Evolutionary conservation across 2,113 vertebrate species (phyloP), one percentile per base, ranked within the genome.

Genomic region (Onychostruthus taczanowskii): DNA sequence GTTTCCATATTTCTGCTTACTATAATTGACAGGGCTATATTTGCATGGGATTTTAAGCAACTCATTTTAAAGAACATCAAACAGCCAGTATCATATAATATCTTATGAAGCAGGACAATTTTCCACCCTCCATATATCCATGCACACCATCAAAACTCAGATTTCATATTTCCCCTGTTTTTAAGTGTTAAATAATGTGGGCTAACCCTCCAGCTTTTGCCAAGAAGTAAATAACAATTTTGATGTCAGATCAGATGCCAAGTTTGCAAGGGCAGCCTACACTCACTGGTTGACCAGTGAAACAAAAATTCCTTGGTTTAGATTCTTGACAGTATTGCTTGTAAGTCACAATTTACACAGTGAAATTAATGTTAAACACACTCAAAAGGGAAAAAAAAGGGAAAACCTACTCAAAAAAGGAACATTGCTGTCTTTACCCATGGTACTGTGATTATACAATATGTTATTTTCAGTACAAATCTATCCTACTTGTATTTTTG

Each of bases 381-480:
- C 19, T 85, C 28, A 41, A 84, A 77, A 81, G 12, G 20, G 24
- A 1, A 23, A 30, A 49, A 35, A 68, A 30, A 33, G 10, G 13
- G 35, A 46, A 58, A 66, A 58, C 20, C 13, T 59, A 50, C 19
- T 85, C 14, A 41, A 26, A 90, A 75, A 67, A 62, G 22, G 58
- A 80, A 58, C 68, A 16, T 23, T 49, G 21, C 4, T 92, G n/a
- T 80, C 58, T 87, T 82, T 88, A 30, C 21, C 24, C 35, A 9
- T 35, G 69, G 44, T 35, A 10, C 46, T 55, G 58, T 67, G 59
- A 73, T 90, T 74, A 85, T 61, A 53, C 28, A 49, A 27, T 66
- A 69, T 59, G 24, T 68, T 94, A 62, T 93, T 96, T 94, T 90
- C 85, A 66, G 20, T 83, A 41, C 74, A 92, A 92, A 77, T 85